Evolutionary conservation across 2,113 vertebrate species (phyloP), one percentile per base, ranked within the genome.

Genomic region (western clawed frog (Xenopus tropicalis)): DNA sequence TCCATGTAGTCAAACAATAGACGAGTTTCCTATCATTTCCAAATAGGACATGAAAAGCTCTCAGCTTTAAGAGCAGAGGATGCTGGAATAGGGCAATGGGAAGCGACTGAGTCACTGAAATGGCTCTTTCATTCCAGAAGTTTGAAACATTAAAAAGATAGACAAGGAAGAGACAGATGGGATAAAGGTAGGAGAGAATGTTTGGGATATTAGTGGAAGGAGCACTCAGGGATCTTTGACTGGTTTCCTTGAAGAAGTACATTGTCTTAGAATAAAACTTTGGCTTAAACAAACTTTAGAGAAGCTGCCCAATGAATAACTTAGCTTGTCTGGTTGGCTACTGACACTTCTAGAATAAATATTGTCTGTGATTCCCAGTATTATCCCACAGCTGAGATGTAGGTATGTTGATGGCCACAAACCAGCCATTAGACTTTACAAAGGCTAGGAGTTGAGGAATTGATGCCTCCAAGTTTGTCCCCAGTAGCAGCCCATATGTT

Each of bases 21-120:
- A 86, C 89, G 88, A 85, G 90, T 84, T 93, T 93, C 91, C 91
- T 91, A 91, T 93, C 86, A 87, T 90, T 85, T 86, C 88, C 88
- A 88, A 89, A 91, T 90, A 91, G 88, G 90, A 91, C 90, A 74
- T 89, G 89, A 88, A 90, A 88, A 88, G 83, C 90, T 86, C 89
- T 91, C 87, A 79, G 86, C 70, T 43, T 86, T 86, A 85, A 90
- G 89, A 87, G 88, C 80, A 90, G 88, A 93, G 91, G 91, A 92
- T 91, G 87, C 90, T 85, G 78, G 85, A 90, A 89, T 88, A 90
- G 88, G 88, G 90, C 89, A 91, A 92, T 93, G 91, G 90, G 90
- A 93, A 92, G 86, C 83, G 88, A 80, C 89, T 88, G 90, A 91
- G 87, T 92, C 91, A 92, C 87, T 80, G 67, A 86, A 90, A 89